Evolutionary conservation across 2,113 vertebrate species (phyloP).

Genomic region (Tapirus terrestris): DNA sequence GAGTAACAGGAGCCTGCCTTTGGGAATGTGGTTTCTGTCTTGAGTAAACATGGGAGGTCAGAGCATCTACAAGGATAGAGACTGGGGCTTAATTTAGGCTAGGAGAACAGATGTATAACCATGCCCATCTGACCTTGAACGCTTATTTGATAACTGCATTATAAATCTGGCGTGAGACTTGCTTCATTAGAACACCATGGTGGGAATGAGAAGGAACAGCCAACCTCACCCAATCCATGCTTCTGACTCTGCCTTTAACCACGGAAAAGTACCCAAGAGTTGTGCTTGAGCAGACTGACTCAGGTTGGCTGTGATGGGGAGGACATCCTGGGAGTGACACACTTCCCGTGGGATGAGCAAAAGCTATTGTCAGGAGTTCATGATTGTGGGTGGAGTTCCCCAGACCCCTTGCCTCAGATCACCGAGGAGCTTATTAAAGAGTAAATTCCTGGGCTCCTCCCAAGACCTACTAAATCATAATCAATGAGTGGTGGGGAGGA

Average conservation of each 20-base stretch:
- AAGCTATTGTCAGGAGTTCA: not conserved
- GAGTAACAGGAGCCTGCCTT: not conserved
- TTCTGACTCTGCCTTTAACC: not conserved
- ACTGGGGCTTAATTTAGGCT: not conserved
- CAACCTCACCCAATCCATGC: not conserved
- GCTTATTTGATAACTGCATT: not conserved
- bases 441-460: not conserved
- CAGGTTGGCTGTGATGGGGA: not conserved
- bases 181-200: not conserved
- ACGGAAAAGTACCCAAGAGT: not conserved
- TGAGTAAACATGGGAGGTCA: not conserved
- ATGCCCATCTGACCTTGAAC: not conserved
- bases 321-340: not conserved
- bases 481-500: rapidly evolving
- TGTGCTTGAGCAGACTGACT: not conserved
- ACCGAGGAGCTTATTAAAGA: not conserved
- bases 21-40: not conserved
- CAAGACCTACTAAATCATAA: not conserved
- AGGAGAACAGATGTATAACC: not conserved
- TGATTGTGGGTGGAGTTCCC: not conserved
- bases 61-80: not conserved
- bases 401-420: not conserved
- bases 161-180: not conserved
- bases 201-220: not conserved
- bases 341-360: not conserved